A percentile compares a stretch with the other conserved stretches of the same genome.
Conservation (phyloP, 2,797 vertebrate genomes). For the Alectoris magna region DNA sequence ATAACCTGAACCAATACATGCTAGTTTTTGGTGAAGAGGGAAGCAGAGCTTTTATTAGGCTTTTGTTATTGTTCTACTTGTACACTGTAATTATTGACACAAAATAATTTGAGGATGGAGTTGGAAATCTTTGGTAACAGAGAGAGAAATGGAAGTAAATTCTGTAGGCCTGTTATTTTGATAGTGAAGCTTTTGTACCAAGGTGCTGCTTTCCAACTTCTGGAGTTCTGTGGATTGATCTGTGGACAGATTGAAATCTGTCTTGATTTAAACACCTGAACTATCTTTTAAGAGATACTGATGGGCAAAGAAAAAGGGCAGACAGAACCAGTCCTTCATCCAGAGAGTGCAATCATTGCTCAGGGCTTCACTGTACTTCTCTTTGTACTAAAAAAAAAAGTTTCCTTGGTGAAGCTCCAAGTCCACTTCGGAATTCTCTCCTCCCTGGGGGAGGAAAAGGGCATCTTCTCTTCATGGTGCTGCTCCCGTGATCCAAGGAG, state of each 20-base stretch:
- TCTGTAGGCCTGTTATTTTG: not conserved
- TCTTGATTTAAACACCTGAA: not conserved
- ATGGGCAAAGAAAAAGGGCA: not conserved
- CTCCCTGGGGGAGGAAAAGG: too few relatives aligned
- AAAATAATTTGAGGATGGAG: not conserved
- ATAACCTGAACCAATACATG: not conserved
- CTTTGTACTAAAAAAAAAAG: not conserved
- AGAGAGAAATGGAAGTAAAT: not conserved
- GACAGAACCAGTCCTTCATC: not conserved
- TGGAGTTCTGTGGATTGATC: not conserved
- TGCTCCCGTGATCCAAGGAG: not conserved
- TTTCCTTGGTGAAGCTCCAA: not conserved
- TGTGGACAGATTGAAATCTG: not conserved
- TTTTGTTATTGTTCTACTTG: not conserved
- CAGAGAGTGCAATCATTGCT: not conserved
- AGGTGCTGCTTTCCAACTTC: not conserved
- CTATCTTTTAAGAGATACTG: not conserved
- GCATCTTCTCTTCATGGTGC: accelerated
- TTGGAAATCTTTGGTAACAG: not conserved
- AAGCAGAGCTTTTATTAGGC: not conserved
- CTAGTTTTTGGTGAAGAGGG: not conserved
- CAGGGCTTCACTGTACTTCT: not conserved
- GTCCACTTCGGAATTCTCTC: not conserved
- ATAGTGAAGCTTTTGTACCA: not conserved
- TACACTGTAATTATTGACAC: not conserved